Evolutionary conservation across 1,140 invertebrate genomes (phyloP).

Genomic region (Rhopalosiphum padi): DNA sequence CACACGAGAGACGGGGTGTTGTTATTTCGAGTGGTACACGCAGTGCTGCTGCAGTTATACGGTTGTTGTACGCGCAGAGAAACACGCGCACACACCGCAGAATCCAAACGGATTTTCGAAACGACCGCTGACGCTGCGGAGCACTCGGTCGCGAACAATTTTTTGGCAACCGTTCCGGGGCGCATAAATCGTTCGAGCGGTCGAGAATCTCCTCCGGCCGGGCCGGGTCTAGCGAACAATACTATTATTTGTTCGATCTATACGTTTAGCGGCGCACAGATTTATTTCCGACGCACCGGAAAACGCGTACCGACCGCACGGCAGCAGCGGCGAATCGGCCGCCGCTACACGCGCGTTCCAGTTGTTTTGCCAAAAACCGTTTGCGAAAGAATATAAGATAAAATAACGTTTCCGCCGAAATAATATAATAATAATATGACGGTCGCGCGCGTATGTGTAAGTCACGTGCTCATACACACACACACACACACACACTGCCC

Average conservation of each 20-base stretch:
- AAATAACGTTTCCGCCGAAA: neutral
- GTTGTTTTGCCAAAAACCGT: constrained; percentile 29
- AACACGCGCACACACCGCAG: neutral
- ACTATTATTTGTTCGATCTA: constrained; percentile 30
- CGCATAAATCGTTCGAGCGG: constrained; percentile 12
- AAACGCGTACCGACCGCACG: neutral
- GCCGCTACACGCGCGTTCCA: too few species aligned
- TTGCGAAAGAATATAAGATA: neutral
- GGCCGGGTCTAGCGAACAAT: neutral
- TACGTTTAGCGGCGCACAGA: neutral
- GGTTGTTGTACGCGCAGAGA: too few species aligned
- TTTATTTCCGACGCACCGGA: neutral
- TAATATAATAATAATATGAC: neutral
- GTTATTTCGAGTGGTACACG: neutral
- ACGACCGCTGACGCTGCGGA: neutral
- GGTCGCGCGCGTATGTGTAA: neutral
- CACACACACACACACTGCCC: too few species aligned
- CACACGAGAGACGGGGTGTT: neutral
- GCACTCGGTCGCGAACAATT: neutral
- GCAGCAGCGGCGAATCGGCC: neutral
- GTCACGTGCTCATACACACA: neutral
- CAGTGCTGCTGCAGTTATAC: too few species aligned
- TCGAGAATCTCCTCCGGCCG: neutral
- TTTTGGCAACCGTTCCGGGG: constrained; percentile 8
- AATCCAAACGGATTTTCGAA: neutral